Conservation (phyloP, 2,888 invertebrate genomes). For the Prosopocoilus inquinatus region DNA sequence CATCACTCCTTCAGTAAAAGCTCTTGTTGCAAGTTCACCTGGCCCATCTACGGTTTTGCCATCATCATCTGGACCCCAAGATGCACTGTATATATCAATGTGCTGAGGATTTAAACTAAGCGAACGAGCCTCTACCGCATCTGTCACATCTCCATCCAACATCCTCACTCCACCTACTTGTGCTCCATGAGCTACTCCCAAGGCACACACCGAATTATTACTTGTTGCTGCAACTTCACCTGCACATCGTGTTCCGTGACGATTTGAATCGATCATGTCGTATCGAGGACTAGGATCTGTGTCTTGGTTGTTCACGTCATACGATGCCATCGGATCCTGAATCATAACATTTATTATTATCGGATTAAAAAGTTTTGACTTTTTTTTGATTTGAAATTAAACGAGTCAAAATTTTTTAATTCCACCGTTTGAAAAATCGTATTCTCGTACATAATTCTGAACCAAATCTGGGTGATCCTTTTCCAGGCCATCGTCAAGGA, state of each 20-base stretch:
- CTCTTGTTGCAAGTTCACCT: slow-evolving; percentile 89
- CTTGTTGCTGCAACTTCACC: slow-evolving; percentile 97
- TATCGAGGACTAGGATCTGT: slow-evolving; percentile 96
- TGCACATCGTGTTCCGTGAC: slow-evolving; percentile 93
- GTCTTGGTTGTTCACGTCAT: slow-evolving; percentile 96
- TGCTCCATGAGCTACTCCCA: slow-evolving; percentile 94
- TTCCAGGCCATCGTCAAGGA: slow-evolving; percentile 94
- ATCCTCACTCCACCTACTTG: slow-evolving; percentile 92
- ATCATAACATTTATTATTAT: slow-evolving; percentile 32
- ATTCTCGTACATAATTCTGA: slow-evolving; percentile 83
- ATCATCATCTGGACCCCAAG: slow-evolving; percentile 98
- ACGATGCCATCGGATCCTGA: slow-evolving; percentile 92
- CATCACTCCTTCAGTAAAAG: slow-evolving; percentile 93
- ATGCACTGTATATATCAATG: slow-evolving; percentile 97
- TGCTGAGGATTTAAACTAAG: slow-evolving; percentile 93
- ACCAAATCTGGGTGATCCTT: slow-evolving; percentile 92
- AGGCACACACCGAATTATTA: slow-evolving; percentile 93
- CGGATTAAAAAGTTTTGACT: no score
- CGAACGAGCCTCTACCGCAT: slow-evolving; percentile 95
- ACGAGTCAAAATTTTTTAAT: no score
- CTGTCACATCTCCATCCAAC: slow-evolving; percentile 98
- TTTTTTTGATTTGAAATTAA: no score
- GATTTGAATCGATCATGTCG: slow-evolving; percentile 94
- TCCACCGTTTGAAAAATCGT: no score
- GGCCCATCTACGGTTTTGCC: slow-evolving; percentile 98